These are phyloP conservation scores for Mesoclemmys tuberculata DNA, from an alignment of 2,113 vertebrate species.

Conservation along the genomic window DNA sequence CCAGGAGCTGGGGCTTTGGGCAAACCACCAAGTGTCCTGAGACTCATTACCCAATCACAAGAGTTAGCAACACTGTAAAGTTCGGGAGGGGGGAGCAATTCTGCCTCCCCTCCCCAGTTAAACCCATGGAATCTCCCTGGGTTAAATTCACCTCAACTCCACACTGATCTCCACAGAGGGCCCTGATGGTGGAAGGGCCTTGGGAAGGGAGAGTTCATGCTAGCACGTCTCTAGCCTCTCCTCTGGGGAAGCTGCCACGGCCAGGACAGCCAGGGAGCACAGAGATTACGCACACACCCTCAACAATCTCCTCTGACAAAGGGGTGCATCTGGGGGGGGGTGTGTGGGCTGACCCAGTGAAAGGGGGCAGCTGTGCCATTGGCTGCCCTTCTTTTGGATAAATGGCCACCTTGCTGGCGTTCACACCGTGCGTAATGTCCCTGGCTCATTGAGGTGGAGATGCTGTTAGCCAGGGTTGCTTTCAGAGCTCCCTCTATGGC, in stretches of 20 bases:
- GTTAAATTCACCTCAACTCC: not conserved
- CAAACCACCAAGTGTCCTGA: accelerated
- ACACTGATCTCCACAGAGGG: not conserved
- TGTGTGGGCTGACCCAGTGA: too few species aligned
- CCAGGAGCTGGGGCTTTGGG: not conserved
- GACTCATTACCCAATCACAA: accelerated
- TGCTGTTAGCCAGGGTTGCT: not conserved
- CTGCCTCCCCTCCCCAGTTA: not conserved
- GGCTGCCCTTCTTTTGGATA: not conserved
- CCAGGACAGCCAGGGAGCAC: not conserved
- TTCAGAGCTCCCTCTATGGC: not conserved
- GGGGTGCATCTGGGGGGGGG: too few species aligned
- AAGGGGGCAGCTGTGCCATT: not conserved
- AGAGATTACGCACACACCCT: too few species aligned
- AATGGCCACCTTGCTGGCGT: not conserved
- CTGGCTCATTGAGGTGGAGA: not conserved
- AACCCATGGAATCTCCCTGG: not conserved
- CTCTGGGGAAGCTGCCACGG: not conserved
- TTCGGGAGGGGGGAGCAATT: not conserved
- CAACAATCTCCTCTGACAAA: not conserved
- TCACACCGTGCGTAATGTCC: not conserved
- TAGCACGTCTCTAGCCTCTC: not conserved
- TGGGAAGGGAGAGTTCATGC: not conserved
- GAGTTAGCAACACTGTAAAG: not conserved
- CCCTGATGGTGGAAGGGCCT: not conserved